A percentile compares a stretch with the other conserved stretches of the same genome.
Evolutionary conservation across 2,113 vertebrate species (phyloP).

Genomic region (Xenopus tropicalis): DNA sequence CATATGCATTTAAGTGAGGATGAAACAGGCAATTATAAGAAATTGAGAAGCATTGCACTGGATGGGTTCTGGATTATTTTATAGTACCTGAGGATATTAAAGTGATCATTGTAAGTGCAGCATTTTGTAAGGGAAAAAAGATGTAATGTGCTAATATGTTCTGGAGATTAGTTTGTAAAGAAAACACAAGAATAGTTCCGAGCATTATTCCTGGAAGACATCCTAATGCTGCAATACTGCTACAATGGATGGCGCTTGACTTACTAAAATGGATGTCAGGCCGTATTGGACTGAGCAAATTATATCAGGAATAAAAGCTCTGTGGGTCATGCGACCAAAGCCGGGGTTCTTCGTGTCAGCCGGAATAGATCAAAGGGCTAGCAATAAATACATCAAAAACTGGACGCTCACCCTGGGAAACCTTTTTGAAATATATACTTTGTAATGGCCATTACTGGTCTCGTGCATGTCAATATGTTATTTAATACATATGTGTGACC

Average conservation of each 20-base stretch:
- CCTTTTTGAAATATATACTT: not conserved
- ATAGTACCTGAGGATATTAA: not conserved
- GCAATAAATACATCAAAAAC: not conserved
- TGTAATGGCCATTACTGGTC: not conserved
- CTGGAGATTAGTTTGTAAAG: conserved; percentile 1
- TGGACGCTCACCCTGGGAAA: not conserved
- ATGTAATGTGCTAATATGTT: not conserved
- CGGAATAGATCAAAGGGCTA: not conserved
- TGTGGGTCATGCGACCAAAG: conserved; percentile 1
- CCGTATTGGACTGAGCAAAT: not conserved
- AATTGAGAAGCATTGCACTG: not conserved
- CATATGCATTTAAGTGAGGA: no score
- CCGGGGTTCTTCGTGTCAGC: not conserved
- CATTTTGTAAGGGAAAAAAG: not conserved
- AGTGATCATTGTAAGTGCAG: not conserved
- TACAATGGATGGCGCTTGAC: no score
- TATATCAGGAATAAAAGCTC: not conserved
- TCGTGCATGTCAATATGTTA: not conserved
- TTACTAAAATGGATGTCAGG: not conserved
- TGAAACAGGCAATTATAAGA: no score
- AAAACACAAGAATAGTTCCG: not conserved
- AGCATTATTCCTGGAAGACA: conserved; percentile 7
- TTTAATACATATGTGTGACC: not conserved
- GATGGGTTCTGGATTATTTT: not conserved
- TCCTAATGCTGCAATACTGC: not conserved